phyloP scores from a whole-genome alignment of 2,888 invertebrate genomes.

The Griposia aprilina region DNA sequence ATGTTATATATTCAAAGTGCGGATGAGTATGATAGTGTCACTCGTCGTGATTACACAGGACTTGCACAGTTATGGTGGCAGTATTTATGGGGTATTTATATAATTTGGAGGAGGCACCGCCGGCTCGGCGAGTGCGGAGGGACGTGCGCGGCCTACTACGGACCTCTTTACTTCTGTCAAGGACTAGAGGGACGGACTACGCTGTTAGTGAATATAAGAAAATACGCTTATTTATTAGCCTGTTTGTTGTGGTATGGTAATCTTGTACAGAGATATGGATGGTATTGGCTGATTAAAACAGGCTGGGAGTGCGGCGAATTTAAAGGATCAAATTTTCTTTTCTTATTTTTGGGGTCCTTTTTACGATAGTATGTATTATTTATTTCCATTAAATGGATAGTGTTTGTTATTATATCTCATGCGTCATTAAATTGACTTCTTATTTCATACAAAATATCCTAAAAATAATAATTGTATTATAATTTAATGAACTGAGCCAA shows the following conservation, averaged over 20 bases:
- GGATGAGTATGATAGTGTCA: slow-evolving; percentile 63
- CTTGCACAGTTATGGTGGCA: slow-evolving; percentile 68
- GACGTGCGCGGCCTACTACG: slow-evolving; percentile 73
- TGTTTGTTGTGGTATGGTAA: slow-evolving; percentile 62
- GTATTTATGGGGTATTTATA: slow-evolving; percentile 71
- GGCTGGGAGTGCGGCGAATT: slow-evolving; percentile 10
- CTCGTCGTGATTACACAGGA: slow-evolving; percentile 66
- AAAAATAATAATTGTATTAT: background rate
- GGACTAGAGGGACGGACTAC: slow-evolving; percentile 61
- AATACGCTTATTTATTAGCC: slow-evolving; percentile 64
- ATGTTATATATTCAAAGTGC: slow-evolving; percentile 63
- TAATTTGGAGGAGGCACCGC: slow-evolving; percentile 69
- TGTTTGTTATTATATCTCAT: background rate
- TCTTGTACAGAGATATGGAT: slow-evolving; percentile 46
- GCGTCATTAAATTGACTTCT: background rate
- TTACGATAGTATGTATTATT: background rate
- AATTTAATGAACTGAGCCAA: background rate
- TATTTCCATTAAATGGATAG: background rate
- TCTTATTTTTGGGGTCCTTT: background rate
- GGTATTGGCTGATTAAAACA: slow-evolving; percentile 60
- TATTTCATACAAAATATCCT: background rate
- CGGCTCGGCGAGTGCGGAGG: slow-evolving; percentile 61
- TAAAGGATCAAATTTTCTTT: background rate
- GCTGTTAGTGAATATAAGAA: slow-evolving; percentile 46
- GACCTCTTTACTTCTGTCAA: slow-evolving; percentile 67